Evolutionary conservation across 2,113 vertebrate species (phyloP), one percentile per base, ranked within the genome.

Genomic region (Hiodon alosoides): DNA sequence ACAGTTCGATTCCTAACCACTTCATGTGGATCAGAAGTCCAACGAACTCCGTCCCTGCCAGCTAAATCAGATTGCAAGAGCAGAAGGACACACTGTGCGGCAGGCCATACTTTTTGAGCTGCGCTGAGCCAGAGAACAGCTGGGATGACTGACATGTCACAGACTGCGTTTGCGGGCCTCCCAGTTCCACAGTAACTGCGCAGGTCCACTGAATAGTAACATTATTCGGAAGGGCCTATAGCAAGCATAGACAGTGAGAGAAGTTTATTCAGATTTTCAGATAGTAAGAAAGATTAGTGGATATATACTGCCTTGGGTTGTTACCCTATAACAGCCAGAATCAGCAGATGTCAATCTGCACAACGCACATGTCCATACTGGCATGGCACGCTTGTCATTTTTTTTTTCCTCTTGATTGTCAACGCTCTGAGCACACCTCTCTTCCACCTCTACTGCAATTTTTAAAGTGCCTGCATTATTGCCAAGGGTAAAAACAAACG

Each of bases 351-450:
- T 62, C 64, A 2, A 31, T 31, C 7, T 11, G 48, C 31, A 2
- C 64, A 47, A 47, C 48, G 64, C 64, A 9, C 7, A 13, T 46
- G 58, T 57, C 74, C 6, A 47, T 7, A 7, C 17, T 17, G 57
- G 53, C 47, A 17, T 7, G 13, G 73, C 11, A n/a, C n/a, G 66
- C 46, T 17, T 5, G 46, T 16, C 75, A 53, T 10, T 13, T 52
- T 62, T 13, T 52, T 61, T 5, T 7, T 58, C 7, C 48, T 55
- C 4, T 52, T 46, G 52, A 76, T 70, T 65, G 59, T 71, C 75
- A 61, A 64, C 48, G 68, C 75, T 76, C 50, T 54, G 59, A 62
- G 62, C 72, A 74, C 16, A 5, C 54, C 7, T 60, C 47, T 9
- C 50, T 48, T 16, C 67, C 3, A n/a, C 67, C 52, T 13, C 11